These are phyloP conservation scores for Lycia hirtaria DNA, from an alignment of 2,888 invertebrate species.

Conservation along the genomic window DNA sequence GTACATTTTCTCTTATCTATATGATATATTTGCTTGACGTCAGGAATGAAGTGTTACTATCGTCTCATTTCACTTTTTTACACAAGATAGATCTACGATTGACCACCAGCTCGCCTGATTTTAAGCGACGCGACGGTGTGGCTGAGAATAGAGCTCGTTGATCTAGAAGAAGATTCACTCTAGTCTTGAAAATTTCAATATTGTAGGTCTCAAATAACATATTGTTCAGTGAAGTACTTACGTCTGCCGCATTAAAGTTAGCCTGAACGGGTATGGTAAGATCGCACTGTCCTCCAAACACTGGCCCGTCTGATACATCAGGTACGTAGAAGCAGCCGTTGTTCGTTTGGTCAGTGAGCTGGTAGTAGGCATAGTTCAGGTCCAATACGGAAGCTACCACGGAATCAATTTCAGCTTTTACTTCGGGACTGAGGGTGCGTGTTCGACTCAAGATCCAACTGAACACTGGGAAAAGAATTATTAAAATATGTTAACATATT, in stretches of 20 bases:
- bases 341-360: slow-evolving; percentile 50
- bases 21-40: too few relatives aligned
- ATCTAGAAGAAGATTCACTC: too few relatives aligned
- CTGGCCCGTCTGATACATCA: slow-evolving; percentile 43
- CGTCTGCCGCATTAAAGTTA: slow-evolving; percentile 54
- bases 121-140: too few relatives aligned
- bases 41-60: too few relatives aligned
- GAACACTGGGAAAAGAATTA: slow-evolving; percentile 56
- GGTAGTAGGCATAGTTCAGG: slow-evolving; percentile 57
- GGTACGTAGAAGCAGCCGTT: slow-evolving; percentile 63
- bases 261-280: slow-evolving; percentile 49
- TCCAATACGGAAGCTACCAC: slow-evolving; percentile 52
- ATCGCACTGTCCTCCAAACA: slow-evolving; percentile 62
- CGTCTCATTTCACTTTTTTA: too few relatives aligned
- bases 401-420: slow-evolving; percentile 49
- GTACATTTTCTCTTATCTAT: too few relatives aligned
- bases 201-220: too few relatives aligned
- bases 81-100: too few relatives aligned
- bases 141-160: too few relatives aligned
- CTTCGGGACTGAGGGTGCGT: slow-evolving; percentile 45
- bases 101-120: too few relatives aligned
- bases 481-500: not conserved
- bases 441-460: slow-evolving; percentile 73
- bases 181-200: too few relatives aligned
- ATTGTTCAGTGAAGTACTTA: slow-evolving; percentile 45